These are phyloP conservation scores for Gisinianus flammeolus DNA, from an alignment of 2,888 invertebrate species.

Conservation along the genomic window DNA sequence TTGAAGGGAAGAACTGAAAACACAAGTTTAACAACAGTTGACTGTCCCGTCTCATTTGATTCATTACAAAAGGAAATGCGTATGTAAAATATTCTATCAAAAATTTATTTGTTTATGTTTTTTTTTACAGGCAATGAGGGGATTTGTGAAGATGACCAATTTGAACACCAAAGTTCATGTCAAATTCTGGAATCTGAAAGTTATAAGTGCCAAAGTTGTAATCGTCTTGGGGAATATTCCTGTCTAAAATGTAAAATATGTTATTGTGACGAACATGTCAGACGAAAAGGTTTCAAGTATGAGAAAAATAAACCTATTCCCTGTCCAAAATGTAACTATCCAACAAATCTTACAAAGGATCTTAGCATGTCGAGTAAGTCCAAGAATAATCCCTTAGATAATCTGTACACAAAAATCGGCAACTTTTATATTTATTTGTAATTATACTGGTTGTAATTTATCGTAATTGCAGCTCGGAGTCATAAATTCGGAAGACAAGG, in stretches of 20 bases:
- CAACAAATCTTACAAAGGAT: slow-evolving; percentile 91
- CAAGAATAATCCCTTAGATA: no score
- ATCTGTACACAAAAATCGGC: no score
- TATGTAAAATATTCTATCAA: background rate
- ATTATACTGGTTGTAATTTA: background rate
- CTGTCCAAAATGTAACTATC: slow-evolving; percentile 92
- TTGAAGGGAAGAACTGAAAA: no score
- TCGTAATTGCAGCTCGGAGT: slow-evolving; percentile 69
- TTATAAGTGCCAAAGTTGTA: slow-evolving; percentile 78
- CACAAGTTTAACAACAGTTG: no score
- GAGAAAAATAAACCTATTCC: slow-evolving; percentile 82
- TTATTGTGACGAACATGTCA: slow-evolving; percentile 95
- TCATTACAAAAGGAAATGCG: no score
- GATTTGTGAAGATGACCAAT: slow-evolving; percentile 93
- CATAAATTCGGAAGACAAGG: slow-evolving; percentile 90
- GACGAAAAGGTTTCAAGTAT: slow-evolving; percentile 87
- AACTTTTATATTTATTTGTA: no score
- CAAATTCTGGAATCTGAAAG: slow-evolving; percentile 94
- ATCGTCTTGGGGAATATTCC: slow-evolving; percentile 44
- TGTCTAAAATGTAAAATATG: slow-evolving; percentile 88
- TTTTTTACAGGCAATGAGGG: slow-evolving; percentile 57
- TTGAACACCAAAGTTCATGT: slow-evolving; percentile 96
- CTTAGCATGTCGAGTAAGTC: slow-evolving; percentile 90
- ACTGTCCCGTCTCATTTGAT: no score
- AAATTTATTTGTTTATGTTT: background rate